These are phyloP conservation scores for Progne subis DNA, from an alignment of 2,113 vertebrate genomes.

Conservation along the genomic window DNA sequence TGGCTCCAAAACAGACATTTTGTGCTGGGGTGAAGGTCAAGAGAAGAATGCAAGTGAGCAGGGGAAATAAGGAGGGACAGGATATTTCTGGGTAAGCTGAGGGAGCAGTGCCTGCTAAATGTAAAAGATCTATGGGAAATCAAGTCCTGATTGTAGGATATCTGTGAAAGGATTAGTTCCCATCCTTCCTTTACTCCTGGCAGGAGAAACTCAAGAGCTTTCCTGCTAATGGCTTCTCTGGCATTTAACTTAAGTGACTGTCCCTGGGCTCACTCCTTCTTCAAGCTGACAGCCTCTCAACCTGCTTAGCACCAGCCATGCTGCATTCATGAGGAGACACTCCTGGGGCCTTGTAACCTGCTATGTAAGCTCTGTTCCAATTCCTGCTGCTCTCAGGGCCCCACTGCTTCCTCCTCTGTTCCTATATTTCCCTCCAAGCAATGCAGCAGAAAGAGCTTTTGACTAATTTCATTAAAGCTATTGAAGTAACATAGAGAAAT, in stretches of 20 bases:
- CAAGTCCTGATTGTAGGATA: not conserved
- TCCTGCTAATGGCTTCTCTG: not conserved
- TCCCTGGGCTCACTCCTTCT: conserved; percentile 28
- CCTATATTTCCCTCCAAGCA: conserved; percentile 13
- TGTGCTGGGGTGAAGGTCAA: not conserved
- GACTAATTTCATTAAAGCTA: conserved; percentile 24
- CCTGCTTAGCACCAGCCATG: not conserved
- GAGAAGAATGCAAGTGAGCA: not conserved
- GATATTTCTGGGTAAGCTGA: conserved; percentile 3
- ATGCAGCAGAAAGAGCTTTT: conserved; percentile 7
- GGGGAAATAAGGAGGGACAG: not conserved
- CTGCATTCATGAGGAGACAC: not conserved
- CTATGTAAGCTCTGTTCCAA: conserved; percentile 22
- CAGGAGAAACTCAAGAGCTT: conserved; percentile 23
- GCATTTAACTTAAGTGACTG: conserved; percentile 31
- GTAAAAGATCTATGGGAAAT: conserved; percentile 17
- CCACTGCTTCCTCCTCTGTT: not conserved
- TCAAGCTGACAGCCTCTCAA: conserved; percentile 39
- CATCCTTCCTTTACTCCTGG: conserved; percentile 15
- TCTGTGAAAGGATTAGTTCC: conserved; percentile 2
- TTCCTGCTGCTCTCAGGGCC: not conserved
- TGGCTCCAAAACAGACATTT: not conserved
- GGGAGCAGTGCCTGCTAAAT: not conserved
- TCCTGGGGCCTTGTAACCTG: conserved; percentile 33
- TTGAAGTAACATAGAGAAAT: conserved; percentile 18